Conservation (phyloP, 2,888 invertebrate genomes). For the Pilophorus perplexus region DNA sequence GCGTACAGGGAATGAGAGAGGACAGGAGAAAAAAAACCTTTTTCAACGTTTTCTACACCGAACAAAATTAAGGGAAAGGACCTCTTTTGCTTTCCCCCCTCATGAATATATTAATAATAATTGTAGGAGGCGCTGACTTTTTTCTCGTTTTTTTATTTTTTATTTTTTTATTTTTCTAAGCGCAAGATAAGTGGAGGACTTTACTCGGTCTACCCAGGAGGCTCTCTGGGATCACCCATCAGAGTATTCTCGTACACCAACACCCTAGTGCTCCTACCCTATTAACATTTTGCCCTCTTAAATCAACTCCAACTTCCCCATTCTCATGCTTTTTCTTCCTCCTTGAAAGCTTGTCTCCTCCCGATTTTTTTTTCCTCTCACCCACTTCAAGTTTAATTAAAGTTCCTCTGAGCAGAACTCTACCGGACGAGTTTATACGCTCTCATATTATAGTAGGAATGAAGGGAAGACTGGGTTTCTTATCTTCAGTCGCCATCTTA, state of each 20-base stretch:
- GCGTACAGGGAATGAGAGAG: no score
- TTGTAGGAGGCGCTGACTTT: neutral
- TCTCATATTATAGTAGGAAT: no score
- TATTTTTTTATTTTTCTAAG: neutral
- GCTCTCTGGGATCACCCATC: no score
- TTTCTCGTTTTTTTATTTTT: no score
- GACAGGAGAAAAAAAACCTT: neutral
- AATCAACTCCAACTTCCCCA: no score
- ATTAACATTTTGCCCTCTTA: no score
- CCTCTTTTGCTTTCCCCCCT: neutral
- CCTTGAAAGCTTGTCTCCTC: constrained; percentile 6
- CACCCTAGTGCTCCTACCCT: no score
- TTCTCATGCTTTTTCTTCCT: neutral
- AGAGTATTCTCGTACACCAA: no score
- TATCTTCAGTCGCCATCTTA: no score
- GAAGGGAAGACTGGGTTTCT: no score
- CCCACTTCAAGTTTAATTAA: neutral
- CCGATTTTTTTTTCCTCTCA: neutral
- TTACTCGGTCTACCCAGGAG: neutral
- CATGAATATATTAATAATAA: constrained; percentile 25
- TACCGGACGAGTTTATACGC: no score
- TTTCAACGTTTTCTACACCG: constrained; percentile 18
- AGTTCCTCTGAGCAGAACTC: no score
- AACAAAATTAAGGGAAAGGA: constrained; percentile 8
- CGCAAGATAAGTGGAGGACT: constrained; percentile 9